Evolutionary conservation across 2,797 vertebrate species (phyloP).

Genomic region (Glossophaga mutica): DNA sequence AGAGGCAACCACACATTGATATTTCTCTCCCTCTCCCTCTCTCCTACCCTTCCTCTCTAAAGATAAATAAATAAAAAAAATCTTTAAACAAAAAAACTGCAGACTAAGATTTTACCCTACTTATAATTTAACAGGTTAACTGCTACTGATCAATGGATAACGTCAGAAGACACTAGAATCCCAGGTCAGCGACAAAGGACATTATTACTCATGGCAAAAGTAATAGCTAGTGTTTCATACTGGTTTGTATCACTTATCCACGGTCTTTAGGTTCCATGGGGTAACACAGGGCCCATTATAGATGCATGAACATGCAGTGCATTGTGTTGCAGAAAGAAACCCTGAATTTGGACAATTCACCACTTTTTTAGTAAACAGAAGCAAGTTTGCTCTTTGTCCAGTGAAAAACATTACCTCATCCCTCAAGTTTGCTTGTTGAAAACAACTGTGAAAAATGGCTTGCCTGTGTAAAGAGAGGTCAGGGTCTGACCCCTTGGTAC

Average conservation of each 20-base stretch:
- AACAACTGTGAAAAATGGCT: conserved; percentile 14
- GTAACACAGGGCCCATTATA: not conserved
- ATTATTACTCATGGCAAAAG: not conserved
- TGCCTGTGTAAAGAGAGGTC: not conserved
- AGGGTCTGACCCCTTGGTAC: not conserved
- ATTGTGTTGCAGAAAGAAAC: not conserved
- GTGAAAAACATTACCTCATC: not conserved
- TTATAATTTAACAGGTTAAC: not conserved
- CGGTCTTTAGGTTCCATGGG: not conserved
- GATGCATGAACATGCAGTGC: not conserved
- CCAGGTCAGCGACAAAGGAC: not conserved
- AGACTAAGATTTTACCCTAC: not conserved
- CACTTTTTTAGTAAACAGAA: conserved; percentile 35
- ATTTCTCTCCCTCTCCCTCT: too few relatives aligned
- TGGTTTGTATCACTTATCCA: not conserved
- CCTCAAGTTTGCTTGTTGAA: conserved; percentile 2
- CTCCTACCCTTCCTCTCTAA: too few relatives aligned
- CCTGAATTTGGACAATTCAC: not conserved
- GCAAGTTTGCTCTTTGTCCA: not conserved
- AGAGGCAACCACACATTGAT: too few relatives aligned
- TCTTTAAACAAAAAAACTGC: too few relatives aligned
- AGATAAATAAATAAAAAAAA: too few relatives aligned
- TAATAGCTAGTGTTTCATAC: not conserved
- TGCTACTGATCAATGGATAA: not conserved
- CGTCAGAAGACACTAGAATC: not conserved